A percentile compares a stretch with the other conserved stretches of the same genome.
These are phyloP conservation scores for Gnathonemus echidnorhynchus DNA, from an alignment of 2,113 vertebrate species.

Conservation along the genomic window DNA sequence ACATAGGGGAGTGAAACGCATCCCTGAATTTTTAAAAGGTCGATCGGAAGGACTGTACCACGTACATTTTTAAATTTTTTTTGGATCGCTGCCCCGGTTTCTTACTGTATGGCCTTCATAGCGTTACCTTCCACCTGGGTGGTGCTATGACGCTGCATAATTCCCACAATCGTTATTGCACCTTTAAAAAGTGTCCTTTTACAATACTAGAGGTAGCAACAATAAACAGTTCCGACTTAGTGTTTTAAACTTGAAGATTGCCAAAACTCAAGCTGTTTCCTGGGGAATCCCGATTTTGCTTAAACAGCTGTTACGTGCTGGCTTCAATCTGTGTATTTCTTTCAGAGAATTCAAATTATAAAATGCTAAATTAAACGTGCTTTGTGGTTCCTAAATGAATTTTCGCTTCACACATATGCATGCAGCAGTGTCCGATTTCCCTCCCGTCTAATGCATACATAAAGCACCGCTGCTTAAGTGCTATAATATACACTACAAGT, in stretches of 20 bases:
- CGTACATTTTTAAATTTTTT: not conserved
- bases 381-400: not conserved
- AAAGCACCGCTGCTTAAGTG: not conserved
- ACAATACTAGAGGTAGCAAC: not conserved
- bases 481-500: not conserved
- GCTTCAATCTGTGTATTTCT: not conserved
- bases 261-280: not conserved
- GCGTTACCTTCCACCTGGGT: not conserved
- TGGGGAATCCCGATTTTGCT: not conserved
- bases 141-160: not conserved
- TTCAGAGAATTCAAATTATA: not conserved
- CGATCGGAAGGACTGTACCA: not conserved
- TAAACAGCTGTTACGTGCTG: not conserved
- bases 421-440: not conserved
- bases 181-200: not conserved
- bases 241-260: not conserved
- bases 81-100: not conserved
- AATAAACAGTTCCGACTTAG: not conserved
- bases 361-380: not conserved
- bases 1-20: not conserved
- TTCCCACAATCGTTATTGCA: not conserved
- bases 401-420: not conserved
- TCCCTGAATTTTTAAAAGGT: conserved; percentile 7
- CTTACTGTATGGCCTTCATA: not conserved
- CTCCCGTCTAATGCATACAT: not conserved